phyloP scores from a whole-genome alignment of 1,140 invertebrate genomes.

The Lepidotrigona ventralis region DNA sequence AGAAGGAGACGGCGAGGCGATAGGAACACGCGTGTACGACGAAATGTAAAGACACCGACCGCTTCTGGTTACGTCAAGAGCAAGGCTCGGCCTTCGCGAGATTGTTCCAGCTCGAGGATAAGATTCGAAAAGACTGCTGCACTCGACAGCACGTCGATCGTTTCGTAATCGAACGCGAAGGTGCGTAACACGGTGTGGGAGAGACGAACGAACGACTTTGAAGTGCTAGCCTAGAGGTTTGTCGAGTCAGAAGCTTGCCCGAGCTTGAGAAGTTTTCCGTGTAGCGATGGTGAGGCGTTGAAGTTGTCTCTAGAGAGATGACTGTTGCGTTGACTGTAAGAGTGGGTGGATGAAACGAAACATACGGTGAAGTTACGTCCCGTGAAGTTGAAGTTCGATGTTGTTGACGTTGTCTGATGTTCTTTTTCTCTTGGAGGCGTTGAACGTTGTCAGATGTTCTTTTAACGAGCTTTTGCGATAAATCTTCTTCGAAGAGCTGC shows the following conservation, averaged over 20 bases:
- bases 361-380: neutral
- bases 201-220: constrained; percentile 15
- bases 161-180: constrained; percentile 25
- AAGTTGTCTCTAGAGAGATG: neutral
- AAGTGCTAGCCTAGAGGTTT: constrained; percentile 18
- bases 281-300: neutral
- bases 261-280: neutral
- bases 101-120: constrained; percentile 18
- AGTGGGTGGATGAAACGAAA: neutral
- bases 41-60: constrained; percentile 26
- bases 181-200: constrained; percentile 15
- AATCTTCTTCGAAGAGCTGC: neutral
- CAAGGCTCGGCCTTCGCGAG: neutral
- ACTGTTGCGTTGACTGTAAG: neutral
- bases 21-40: neutral
- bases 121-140: neutral
- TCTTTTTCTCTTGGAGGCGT: neutral
- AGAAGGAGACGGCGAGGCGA: neutral
- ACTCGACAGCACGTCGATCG: neutral
- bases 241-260: neutral
- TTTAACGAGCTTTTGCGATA: neutral
- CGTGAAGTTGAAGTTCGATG: neutral
- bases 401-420: neutral
- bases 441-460: neutral
- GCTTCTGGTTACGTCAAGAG: neutral